phyloP scores from a whole-genome alignment of 30 jellyfish, hydroid and myxozoan genomes.

The Hydra vulgaris region DNA sequence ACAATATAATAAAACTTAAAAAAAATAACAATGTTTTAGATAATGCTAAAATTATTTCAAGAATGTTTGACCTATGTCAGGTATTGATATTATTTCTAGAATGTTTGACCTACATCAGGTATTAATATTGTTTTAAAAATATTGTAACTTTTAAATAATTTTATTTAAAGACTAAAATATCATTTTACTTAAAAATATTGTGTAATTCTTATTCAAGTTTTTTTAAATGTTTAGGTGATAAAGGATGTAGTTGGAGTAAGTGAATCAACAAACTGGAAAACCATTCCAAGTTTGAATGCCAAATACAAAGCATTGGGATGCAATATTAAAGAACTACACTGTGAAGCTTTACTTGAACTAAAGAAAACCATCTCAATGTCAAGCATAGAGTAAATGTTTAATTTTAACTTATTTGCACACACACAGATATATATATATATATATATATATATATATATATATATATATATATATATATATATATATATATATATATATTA shows the following conservation, averaged over 20 bases:
- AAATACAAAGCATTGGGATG: conserved; percentile 60
- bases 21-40: neutral
- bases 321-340: conserved; percentile 16
- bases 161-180: too few species aligned
- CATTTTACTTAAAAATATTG: too few species aligned
- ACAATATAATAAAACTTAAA: conserved; percentile 1
- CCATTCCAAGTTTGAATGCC: conserved; percentile 33
- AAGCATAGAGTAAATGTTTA: neutral
- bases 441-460: too few species aligned
- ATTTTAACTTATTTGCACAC: too few species aligned
- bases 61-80: conserved; percentile 68
- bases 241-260: conserved; percentile 61
- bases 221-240: conserved; percentile 24
- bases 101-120: too few species aligned
- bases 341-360: neutral
- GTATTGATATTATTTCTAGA: too few species aligned
- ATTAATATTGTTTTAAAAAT: too few species aligned
- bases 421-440: too few species aligned
- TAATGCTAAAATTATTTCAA: conserved; percentile 17
- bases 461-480: too few species aligned
- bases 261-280: conserved; percentile 68
- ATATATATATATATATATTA: too few species aligned
- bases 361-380: neutral
- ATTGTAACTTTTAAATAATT: too few species aligned
- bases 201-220: neutral